phyloP scores from a whole-genome alignment of 2,113 vertebrate species.

The Uropsilus gracilis region DNA sequence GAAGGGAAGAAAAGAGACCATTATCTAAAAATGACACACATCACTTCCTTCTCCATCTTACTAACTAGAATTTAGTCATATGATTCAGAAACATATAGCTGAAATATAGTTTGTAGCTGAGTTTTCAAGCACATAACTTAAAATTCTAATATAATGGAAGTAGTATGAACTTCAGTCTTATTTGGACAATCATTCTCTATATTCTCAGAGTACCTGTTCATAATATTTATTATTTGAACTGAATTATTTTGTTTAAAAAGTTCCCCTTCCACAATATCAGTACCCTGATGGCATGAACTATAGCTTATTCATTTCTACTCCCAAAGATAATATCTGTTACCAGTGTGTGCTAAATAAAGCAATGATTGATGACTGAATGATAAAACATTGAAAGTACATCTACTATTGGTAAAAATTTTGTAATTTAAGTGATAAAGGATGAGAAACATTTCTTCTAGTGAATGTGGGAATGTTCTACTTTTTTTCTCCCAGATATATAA shows the following conservation, averaged over 20 bases:
- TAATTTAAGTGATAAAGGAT: neutral
- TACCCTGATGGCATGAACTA: neutral
- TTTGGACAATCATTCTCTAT: neutral
- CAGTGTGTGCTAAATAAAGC: neutral
- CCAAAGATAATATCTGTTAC: neutral
- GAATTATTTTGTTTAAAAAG: conserved; percentile 24
- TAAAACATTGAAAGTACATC: neutral
- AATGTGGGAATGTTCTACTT: neutral
- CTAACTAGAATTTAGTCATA: neutral
- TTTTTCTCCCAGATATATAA: neutral
- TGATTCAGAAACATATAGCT: no score
- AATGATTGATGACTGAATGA: conserved; percentile 9
- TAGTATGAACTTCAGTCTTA: neutral
- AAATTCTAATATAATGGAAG: neutral
- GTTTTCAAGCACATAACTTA: neutral
- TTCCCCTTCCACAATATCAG: neutral
- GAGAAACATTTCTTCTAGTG: conserved; percentile 1
- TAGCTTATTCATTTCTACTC: neutral
- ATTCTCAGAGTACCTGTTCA: neutral
- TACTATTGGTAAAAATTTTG: neutral
- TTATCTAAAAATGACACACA: neutral
- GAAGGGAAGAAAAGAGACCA: neutral
- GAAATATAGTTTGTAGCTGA: neutral
- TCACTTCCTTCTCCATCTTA: neutral
- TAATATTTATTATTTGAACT: neutral